Base-by-base conservation (phyloP, 2,888 invertebrate genomes). In the Acholoe squamosa region DNA sequence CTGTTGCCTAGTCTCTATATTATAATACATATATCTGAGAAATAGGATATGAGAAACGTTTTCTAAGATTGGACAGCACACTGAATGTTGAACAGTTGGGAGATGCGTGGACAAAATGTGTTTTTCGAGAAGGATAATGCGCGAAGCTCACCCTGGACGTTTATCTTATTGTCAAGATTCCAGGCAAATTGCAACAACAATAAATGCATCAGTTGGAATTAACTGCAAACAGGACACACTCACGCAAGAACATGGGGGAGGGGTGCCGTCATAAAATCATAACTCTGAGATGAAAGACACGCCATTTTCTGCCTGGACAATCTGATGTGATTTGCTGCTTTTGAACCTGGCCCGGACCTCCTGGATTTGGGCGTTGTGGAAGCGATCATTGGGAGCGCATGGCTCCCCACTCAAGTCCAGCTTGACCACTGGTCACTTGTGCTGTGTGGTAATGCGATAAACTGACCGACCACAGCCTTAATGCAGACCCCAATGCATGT, bases 301-400 rank as follows among this genome's bases (percentile, higher is more conserved):
- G 80, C 80, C 56, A 86, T 86, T 86, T 86, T 86, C 86, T 54
- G 54, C 86, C 22, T 31, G 54, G 86, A 12, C 86, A 54, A 54
- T 52, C 25, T 86, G 86, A 86, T 86, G 28, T 86, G 86, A 86
- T 86, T 86, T 86, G 56, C 25, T 25, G 54, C 31, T 31, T 86
- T 86, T 86, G 86, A 54, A 25, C 86, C 19, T 12, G 43, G 80
- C 43, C 1, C 43, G 80, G 80, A 34, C 0, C 22, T 80, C 34
- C 43, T 34, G 80, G 80, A 80, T 43, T 43, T 80, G 33, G 80
- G 14, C n/a, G 61, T 61, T 3, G n/a, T 61, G 76, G 25, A 5
- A 25, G 76, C 25, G 76, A 25, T 80, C 43, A n/a, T 33, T 16
- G n/a, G 80, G 22, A 43, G 80, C 43, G 5, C 19, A 80, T 33